A percentile compares a stretch with the other conserved stretches of the same genome.
These are phyloP conservation scores for Philonicus albiceps DNA, from an alignment of 2,888 invertebrate genomes.

Conservation along the genomic window DNA sequence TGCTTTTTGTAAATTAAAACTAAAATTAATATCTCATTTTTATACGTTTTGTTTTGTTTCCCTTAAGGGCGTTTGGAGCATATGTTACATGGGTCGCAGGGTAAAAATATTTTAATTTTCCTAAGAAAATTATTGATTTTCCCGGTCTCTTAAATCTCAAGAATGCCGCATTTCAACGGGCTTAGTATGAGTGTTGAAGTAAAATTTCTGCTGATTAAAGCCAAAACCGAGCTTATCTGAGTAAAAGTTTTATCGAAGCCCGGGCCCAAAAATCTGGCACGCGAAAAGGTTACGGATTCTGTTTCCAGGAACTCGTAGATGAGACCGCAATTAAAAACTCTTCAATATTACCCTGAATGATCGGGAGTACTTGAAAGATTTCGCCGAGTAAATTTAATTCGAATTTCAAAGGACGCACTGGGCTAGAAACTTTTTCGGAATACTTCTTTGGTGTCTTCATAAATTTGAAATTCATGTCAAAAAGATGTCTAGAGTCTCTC, in stretches of 20 bases:
- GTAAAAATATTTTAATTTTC: neutral
- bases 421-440: constrained; percentile 3
- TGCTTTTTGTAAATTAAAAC: neutral
- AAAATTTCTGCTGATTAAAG: neutral
- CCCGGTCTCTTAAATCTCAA: neutral
- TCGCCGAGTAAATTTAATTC: neutral
- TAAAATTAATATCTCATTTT: neutral
- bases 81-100: neutral
- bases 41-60: neutral
- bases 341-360: neutral
- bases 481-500: constrained; percentile 13
- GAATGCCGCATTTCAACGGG: neutral
- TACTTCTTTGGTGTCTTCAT: neutral
- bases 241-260: neutral
- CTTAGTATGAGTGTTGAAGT: neutral
- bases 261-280: neutral
- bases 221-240: neutral
- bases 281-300: neutral
- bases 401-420: constrained; percentile 4
- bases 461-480: constrained; percentile 31
- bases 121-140: neutral
- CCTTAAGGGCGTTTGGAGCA: neutral
- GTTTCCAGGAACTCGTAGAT: neutral
- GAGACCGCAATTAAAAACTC: neutral
- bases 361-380: neutral